Conservation (phyloP, 2,888 invertebrate genomes). For the Himalopsyche japonica region DNA sequence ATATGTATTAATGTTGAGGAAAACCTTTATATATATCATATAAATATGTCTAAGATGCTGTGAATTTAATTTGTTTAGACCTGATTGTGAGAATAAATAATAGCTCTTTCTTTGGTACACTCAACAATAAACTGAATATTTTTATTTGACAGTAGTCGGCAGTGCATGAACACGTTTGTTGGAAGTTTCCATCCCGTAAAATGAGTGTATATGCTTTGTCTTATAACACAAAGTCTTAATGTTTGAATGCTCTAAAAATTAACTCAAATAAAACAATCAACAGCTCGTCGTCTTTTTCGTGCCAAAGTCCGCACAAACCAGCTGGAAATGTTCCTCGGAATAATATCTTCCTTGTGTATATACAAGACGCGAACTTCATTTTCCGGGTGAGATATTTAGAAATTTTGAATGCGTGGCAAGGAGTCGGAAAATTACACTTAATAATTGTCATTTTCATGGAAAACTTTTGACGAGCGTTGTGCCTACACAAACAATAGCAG, state of each 20-base stretch:
- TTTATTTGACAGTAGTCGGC: not conserved
- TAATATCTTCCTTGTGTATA: not conserved
- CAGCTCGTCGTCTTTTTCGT: not conserved
- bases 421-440: not conserved
- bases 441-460: not conserved
- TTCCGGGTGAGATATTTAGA: constrained; percentile 8
- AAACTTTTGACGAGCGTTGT: not conserved
- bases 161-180: not conserved
- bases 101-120: not conserved
- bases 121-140: not conserved
- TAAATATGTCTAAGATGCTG: not conserved
- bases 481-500: not conserved
- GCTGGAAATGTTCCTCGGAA: not conserved
- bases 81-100: not conserved
- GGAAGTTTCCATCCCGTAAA: not conserved
- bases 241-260: not conserved
- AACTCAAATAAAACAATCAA: constrained; percentile 16
- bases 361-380: not conserved
- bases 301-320: not conserved
- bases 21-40: not conserved
- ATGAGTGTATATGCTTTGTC: not conserved
- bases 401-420: not conserved
- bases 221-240: not conserved
- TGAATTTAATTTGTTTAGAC: not conserved
- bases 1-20: no score